Evolutionary conservation across 2,113 vertebrate genomes (phyloP), one percentile per base, ranked within the genome.

Genomic region (Bufo bufo): DNA sequence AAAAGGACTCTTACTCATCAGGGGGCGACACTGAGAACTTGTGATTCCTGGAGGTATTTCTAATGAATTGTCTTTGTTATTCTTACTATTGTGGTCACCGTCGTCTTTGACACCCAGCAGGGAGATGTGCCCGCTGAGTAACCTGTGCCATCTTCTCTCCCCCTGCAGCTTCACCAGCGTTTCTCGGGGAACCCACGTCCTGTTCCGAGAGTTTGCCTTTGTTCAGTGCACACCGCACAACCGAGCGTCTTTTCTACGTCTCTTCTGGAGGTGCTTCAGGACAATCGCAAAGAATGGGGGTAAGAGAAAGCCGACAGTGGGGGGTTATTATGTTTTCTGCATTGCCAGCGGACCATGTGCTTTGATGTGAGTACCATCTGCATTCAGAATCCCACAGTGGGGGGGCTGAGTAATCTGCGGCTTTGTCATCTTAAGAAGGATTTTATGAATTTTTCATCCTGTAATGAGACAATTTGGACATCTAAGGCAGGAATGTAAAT

Each of bases 201-300:
- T 99, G 89, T 99, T 99, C 93, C 96, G 98, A 63, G 98, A 99
- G 87, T 98, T 97, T 91, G 95, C 90, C 94, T 99, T 98, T 93
- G 94, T 99, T 88, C 95, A 95, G 91, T 97, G 96, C 49, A 99
- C 98, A 2, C 96, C 97, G 47, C 97, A 99, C 79, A 99, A 99
- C 87, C 94, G 97, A 85, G 94, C 94, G 0, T 98, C 98, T 23
- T 99, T 99, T 92, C 94, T 99, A 90, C 94, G 95, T 77, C 96
- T 96, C 89, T 98, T 99, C 95, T 99, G 98, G 98, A 97, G 96
- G 77, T 97, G 98, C 91, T 99, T 97, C 94, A 94, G 97, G 89
- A 97, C 97, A 52, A 97, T 99, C 52, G 98, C 97, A 77, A 99
- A 97, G 94, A 99, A 97, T 75, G 97, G 97, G 88, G 98, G 98